These are phyloP conservation scores for Mus musculus DNA, from an alignment of 2,113 vertebrate genomes.

Conservation along the genomic window GRCm39 chr11:68337501-68338000, in stretches of 20 bases:
- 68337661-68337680: not conserved
- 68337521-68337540: not conserved
- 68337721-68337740: not conserved
- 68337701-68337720: not conserved
- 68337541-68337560: slow-evolving; percentile 15
- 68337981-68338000: not conserved
- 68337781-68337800: not conserved
- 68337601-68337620: not conserved
- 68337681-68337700: not conserved
- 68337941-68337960: not conserved
- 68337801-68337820: not conserved
- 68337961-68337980: not conserved
- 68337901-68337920: not conserved
- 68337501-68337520: not conserved
- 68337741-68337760: not conserved
- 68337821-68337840: not conserved
- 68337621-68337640: not conserved
- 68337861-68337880: not conserved
- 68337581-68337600: slow-evolving; percentile 13
- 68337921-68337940: not conserved
- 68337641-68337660: not conserved
- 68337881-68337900: too few relatives aligned
- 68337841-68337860: not conserved
- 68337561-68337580: slow-evolving; percentile 43
- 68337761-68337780: not conserved